Conservation (phyloP, 2,113 vertebrate genomes). For the Suncus etruscus region DNA sequence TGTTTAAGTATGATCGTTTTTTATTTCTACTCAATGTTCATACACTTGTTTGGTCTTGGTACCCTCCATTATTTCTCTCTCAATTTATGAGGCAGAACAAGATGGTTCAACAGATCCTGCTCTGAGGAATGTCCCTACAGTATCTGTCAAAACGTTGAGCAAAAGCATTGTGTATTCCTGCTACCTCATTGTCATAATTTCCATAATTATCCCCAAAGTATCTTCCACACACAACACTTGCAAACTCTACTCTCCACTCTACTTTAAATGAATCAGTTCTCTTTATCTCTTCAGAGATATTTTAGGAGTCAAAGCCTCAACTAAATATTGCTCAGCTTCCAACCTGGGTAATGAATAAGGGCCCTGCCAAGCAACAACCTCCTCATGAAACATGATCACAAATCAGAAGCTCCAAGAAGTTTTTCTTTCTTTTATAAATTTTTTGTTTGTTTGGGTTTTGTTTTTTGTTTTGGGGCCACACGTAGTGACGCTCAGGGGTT, state of each 20-base stretch:
- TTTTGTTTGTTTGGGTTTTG: no score
- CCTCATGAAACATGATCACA: not conserved
- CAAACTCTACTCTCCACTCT: not conserved
- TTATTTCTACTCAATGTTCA: no score
- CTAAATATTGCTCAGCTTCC: not conserved
- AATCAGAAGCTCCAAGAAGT: not conserved
- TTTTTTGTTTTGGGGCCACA: no score
- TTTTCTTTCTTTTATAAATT: not conserved
- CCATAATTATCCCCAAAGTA: not conserved
- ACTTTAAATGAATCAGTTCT: not conserved
- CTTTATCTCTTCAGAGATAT: not conserved
- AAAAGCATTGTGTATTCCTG: not conserved
- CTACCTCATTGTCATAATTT: not conserved
- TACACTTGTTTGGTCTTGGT: no score
- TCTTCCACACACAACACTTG: not conserved
- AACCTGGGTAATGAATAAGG: not conserved
- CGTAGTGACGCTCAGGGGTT: no score
- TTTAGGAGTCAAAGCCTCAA: not conserved
- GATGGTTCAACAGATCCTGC: not conserved
- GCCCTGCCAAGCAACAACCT: not conserved
- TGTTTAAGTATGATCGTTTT: no score
- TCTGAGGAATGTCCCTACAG: not conserved
- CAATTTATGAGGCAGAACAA: no score
- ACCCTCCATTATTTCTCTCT: no score
- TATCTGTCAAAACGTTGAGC: not conserved